Evolutionary conservation across 64 coral and sea anemone species (phyloP).

Genomic region (Hydrozoanthus tunicans): DNA sequence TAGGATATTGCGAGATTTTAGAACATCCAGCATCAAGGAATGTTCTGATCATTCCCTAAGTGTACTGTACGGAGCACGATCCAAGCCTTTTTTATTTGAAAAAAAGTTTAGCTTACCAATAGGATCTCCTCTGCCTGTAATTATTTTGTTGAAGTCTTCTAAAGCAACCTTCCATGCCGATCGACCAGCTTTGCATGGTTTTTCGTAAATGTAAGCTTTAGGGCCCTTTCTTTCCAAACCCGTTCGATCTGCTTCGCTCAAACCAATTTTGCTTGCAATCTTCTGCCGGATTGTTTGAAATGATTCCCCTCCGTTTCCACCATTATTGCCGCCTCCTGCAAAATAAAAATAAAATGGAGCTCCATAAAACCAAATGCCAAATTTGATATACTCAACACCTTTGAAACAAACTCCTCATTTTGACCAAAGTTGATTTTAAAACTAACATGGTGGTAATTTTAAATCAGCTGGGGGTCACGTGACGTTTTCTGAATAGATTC

Average conservation of each 20-base stretch:
- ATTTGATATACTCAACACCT: neutral
- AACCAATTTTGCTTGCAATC: slow-evolving; percentile 15
- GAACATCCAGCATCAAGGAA: neutral
- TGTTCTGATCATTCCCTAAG: neutral
- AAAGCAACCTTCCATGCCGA: slow-evolving; percentile 22
- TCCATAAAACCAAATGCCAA: neutral
- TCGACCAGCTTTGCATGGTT: neutral
- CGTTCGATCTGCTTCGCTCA: slow-evolving; percentile 38
- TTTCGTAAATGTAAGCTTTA: slow-evolving; percentile 1
- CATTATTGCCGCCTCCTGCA: neutral
- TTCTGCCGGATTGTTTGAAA: neutral
- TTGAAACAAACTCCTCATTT: neutral
- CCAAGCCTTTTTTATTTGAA: neutral
- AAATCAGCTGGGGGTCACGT: no score
- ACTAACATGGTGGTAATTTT: no score
- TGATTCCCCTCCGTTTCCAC: neutral
- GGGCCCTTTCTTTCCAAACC: slow-evolving; percentile 12
- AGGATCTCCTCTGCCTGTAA: slow-evolving; percentile 1
- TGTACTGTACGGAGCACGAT: neutral
- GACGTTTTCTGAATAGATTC: no score
- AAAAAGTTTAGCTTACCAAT: neutral
- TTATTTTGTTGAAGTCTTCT: neutral
- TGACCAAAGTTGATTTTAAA: no score
- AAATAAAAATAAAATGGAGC: no score
- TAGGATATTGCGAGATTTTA: no score